Evolutionary conservation across 37 sponge, comb jelly and placozoan genomes (phyloP).

Genomic region (Amphimedon queenslandica): DNA sequence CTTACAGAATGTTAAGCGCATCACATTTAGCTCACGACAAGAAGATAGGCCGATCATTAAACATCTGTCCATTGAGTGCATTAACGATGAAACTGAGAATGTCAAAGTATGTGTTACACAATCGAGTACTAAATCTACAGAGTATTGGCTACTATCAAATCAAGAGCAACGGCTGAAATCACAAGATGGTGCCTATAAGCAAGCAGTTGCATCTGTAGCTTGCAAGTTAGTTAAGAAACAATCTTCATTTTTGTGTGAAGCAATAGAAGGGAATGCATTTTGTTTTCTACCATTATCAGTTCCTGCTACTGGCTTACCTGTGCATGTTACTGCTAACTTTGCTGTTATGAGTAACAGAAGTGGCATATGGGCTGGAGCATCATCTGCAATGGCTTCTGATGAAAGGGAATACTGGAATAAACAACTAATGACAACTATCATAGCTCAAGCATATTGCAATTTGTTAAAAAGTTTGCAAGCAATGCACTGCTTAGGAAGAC

Average conservation of each 20-base stretch:
- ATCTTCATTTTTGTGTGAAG: background rate
- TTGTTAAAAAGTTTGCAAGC: background rate
- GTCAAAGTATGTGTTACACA: constrained; percentile 1
- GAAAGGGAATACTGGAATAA: background rate
- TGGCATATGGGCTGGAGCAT: constrained; percentile 15
- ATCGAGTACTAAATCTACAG: background rate
- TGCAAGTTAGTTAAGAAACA: constrained; percentile 12
- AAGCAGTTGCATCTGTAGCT: background rate
- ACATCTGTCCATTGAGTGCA: background rate
- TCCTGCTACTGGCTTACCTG: constrained; percentile 24
- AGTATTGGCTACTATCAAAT: constrained; percentile 13
- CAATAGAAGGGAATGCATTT: constrained; percentile 20
- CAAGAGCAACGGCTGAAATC: too few relatives aligned
- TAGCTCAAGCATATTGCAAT: constrained; percentile 3
- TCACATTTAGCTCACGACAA: constrained; percentile 29
- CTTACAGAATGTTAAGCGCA: constrained; percentile 23
- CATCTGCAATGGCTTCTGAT: background rate
- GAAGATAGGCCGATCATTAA: too few relatives aligned
- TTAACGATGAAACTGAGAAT: background rate
- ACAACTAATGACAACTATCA: background rate
- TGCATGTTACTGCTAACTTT: constrained; percentile 32
- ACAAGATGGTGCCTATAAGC: too few relatives aligned
- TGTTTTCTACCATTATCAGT: constrained; percentile 32
- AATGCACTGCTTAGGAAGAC: background rate
- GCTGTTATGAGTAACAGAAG: constrained; percentile 33